These are phyloP conservation scores for Liparis tanakae DNA, from an alignment of 2,797 vertebrate genomes.

Conservation along the genomic window DNA sequence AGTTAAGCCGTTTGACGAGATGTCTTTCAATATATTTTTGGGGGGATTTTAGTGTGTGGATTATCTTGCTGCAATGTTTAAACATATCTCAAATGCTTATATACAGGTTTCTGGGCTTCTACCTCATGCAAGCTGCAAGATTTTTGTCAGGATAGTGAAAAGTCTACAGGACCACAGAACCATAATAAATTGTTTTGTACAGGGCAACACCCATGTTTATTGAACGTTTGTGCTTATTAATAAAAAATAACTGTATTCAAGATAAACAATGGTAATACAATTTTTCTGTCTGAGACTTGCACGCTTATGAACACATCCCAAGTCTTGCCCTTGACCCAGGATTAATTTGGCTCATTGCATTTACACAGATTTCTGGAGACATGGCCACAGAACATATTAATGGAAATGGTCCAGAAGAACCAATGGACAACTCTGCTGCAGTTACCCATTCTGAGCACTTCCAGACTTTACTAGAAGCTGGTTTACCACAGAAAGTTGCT, in stretches of 20 bases:
- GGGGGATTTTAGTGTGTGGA: conserved; percentile 30
- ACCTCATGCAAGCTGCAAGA: conserved; percentile 48
- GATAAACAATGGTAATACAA: neutral
- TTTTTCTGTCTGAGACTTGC: conserved; percentile 67
- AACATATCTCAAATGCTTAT: conserved; percentile 45
- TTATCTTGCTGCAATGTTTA: conserved; percentile 40
- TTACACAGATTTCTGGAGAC: conserved; percentile 99
- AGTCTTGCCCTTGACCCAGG: conserved; percentile 77
- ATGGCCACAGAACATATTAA: conserved; percentile 99
- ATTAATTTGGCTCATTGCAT: conserved; percentile 93
- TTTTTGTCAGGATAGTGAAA: conserved; percentile 53
- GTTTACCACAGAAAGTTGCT: conserved; percentile 99
- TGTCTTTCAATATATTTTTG: conserved; percentile 20
- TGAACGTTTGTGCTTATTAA: conserved; percentile 1
- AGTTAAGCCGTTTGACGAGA: conserved; percentile 19
- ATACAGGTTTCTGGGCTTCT: conserved; percentile 44
- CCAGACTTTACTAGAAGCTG: conserved; percentile 99
- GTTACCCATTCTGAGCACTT: conserved; percentile 99
- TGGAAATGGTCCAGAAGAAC: conserved; percentile 99
- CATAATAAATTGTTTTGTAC: conserved; percentile 27
- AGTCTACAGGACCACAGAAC: conserved; percentile 46
- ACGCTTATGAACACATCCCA: conserved; percentile 70
- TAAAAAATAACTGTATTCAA: neutral
- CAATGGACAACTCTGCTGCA: conserved; percentile 99
- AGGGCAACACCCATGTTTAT: neutral